A percentile compares a stretch with the other conserved stretches of the same genome.
Conservation (phyloP, 2,113 vertebrate genomes). For the Siniperca knerii region DNA sequence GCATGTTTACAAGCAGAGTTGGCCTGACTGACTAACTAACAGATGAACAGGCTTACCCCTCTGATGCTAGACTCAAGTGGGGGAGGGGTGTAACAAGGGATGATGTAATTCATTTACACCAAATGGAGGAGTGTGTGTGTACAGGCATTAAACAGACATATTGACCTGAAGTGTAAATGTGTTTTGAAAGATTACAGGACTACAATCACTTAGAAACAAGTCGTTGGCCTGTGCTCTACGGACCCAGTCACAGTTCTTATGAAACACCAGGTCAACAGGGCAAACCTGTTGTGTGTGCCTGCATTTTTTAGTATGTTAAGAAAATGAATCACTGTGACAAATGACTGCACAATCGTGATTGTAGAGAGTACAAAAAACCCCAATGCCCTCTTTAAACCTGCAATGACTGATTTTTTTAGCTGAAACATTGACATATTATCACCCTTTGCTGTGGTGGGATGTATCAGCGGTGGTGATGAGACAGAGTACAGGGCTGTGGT, state of each 20-base stretch:
- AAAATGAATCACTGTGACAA: not conserved
- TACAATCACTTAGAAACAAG: not conserved
- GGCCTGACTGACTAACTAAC: constrained; percentile 44
- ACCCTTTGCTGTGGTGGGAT: too few relatives aligned
- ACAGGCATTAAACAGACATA: not conserved
- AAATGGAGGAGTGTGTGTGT: constrained; percentile 36
- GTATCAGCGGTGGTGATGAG: too few relatives aligned
- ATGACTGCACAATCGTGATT: not conserved
- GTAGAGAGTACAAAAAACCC: not conserved
- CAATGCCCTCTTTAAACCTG: not conserved
- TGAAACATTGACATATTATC: too few relatives aligned
- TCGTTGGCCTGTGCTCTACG: not conserved
- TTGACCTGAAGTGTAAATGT: not conserved
- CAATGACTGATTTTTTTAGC: not conserved
- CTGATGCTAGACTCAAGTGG: constrained; percentile 36
- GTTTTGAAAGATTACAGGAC: not conserved
- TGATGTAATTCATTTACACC: constrained; percentile 77
- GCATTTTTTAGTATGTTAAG: not conserved
- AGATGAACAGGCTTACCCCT: constrained; percentile 54
- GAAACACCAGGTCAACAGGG: not conserved
- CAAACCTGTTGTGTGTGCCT: not conserved
- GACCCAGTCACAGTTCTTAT: not conserved
- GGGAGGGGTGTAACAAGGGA: constrained; percentile 57
- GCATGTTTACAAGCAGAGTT: constrained; percentile 47
- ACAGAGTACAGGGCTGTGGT: too few relatives aligned